Evolutionary conservation across 2,888 invertebrate genomes (phyloP).

Genomic region (Sabatieria punctata): DNA sequence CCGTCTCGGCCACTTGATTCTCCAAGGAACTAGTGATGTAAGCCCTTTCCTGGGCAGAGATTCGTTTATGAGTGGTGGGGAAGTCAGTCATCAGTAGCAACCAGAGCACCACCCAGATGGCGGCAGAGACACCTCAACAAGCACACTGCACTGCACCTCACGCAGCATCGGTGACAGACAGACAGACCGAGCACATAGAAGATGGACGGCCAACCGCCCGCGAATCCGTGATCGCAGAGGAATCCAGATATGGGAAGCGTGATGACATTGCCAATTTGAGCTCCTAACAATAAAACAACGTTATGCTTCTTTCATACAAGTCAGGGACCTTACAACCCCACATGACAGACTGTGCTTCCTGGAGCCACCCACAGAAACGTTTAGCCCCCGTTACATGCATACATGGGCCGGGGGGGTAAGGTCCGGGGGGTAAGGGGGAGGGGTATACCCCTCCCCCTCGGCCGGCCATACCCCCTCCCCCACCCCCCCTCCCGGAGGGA

Average conservation of each 20-base stretch:
- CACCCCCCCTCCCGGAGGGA: too few relatives aligned
- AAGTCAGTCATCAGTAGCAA: conserved; percentile 40
- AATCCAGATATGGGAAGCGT: conserved; percentile 44
- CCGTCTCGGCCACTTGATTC: conserved; percentile 7
- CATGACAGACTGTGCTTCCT: too few relatives aligned
- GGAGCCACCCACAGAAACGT: too few relatives aligned
- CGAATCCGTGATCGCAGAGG: conserved; percentile 42
- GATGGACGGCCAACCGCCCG: conserved; percentile 45
- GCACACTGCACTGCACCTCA: too few relatives aligned
- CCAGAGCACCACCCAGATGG: conserved; percentile 38
- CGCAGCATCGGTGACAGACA: conserved; percentile 10
- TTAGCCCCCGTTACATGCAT: not conserved
- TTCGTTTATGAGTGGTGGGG: conserved; percentile 42
- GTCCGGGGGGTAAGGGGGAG: too few relatives aligned
- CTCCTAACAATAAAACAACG: conserved; percentile 53
- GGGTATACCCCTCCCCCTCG: too few relatives aligned
- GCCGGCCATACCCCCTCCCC: too few relatives aligned
- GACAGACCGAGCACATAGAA: conserved; percentile 44
- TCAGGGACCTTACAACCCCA: too few relatives aligned
- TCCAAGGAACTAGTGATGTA: conserved; percentile 23
- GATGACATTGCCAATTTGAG: conserved; percentile 71
- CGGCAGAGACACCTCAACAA: conserved; percentile 32
- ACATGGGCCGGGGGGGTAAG: too few relatives aligned
- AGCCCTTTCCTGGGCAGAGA: conserved; percentile 35
- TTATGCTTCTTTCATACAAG: not conserved